Base-by-base conservation (phyloP, 2,113 vertebrate genomes). In the Malurus melanocephalus region DNA sequence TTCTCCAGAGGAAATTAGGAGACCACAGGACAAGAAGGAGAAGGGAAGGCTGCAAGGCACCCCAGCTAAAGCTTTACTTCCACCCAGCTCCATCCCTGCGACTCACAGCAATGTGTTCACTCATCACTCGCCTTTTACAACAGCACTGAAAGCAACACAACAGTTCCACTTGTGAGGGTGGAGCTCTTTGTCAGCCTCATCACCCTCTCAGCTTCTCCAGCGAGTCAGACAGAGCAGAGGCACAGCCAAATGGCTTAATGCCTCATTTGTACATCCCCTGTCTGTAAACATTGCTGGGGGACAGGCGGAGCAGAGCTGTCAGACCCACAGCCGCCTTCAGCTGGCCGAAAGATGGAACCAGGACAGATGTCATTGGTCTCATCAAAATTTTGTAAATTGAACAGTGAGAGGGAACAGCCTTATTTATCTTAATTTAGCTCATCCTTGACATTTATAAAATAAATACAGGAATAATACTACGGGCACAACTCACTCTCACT, bases 391-490 rank as follows among this genome's bases (percentile, higher is more conserved):
- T 46, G 76, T 66, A 87, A 83, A 89, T 83, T 71, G 80, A 91
- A 76, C 76, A 73, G 77, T 6, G 6, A 90, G 60, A 77, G 3
- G 46, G 71, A 94, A 45, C 53, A 72, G 80, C 66, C 57, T 64
- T 78, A 87, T 90, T 92, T 90, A 79, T 80, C 86, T 94, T 86
- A 35, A 84, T 91, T 93, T 78, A 80, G 45, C 33, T 84, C 33
- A 75, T 78, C 42, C 24, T 32, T 89, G 81, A 93, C 85, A 87
- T 91, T 87, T 87, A 81, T 38, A 93, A 93, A 94, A 92, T 61
- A 87, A 94, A 92, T 40, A 72, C 56, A 35, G 72, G 77, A 91
- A 32, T 61, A 73, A 46, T 26, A 65, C 62, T 32, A 5, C 3
- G n/a, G 69, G 40, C 52, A 72, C 64, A 66, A 61, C 11, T 69